A percentile compares a stretch with the other conserved stretches of the same genome.
These are phyloP conservation scores for Conopomorpha cramerella DNA, from an alignment of 1,140 invertebrate species.

Conservation along the genomic window DNA sequence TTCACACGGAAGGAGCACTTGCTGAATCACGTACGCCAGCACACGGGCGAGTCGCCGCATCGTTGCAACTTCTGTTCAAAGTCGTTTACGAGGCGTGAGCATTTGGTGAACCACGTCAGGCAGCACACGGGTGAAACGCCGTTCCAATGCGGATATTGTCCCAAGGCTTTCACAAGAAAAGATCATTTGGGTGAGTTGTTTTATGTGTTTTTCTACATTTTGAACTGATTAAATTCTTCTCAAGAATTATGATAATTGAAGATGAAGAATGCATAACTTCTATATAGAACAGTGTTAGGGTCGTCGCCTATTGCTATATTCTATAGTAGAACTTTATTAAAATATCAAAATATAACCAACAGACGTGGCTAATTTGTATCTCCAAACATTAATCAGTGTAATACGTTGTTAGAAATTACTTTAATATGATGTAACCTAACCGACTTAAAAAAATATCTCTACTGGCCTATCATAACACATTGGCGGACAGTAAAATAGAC, in stretches of 20 bases:
- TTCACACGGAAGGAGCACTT: slow-evolving; percentile 83
- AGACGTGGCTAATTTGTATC: not conserved
- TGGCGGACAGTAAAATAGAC: too few species aligned
- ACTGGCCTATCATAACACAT: not conserved
- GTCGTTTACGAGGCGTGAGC: slow-evolving; percentile 82
- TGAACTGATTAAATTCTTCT: too few species aligned
- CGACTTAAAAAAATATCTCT: not conserved
- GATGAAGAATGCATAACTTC: not conserved
- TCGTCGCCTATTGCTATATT: too few species aligned
- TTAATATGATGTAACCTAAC: not conserved
- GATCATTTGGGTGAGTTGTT: slow-evolving; percentile 78
- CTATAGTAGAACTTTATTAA: not conserved
- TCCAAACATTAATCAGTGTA: too few species aligned
- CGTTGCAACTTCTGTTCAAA: slow-evolving; percentile 81
- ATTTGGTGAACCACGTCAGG: slow-evolving; percentile 80
- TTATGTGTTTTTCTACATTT: too few species aligned
- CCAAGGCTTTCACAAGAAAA: slow-evolving; percentile 82
- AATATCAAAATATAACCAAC: not conserved
- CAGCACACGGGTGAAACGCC: slow-evolving; percentile 86
- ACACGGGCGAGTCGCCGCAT: slow-evolving; percentile 82
- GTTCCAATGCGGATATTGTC: slow-evolving; percentile 82
- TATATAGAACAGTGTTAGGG: too few species aligned
- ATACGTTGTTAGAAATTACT: too few species aligned
- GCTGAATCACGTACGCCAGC: slow-evolving; percentile 81
- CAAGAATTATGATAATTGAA: not conserved